Evolutionary conservation across 2,888 invertebrate genomes (phyloP), one percentile per base, ranked within the genome.

Genomic region (Colostygia pectinataria): DNA sequence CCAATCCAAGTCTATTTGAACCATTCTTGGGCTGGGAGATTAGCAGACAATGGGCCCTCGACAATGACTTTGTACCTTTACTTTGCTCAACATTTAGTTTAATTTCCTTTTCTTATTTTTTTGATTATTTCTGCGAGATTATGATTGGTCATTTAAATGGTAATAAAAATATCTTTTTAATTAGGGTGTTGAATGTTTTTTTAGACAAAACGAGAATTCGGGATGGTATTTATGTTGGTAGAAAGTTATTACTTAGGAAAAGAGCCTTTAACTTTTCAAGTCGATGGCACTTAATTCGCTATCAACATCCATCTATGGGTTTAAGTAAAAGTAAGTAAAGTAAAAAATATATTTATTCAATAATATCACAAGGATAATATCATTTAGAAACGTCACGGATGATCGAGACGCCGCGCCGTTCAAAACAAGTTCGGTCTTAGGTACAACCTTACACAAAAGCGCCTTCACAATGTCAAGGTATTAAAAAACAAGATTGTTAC

Each of bases 81-180:
- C 14, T 33, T 34, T 34, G 10, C 31, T 48, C 40, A 46, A 40
- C 36, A 48, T 48, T 54, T 48, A 47, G 45, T 43, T 29, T 25
- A 49, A 67, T 66, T 68, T 66, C 63, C 60, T 65, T 65, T 67
- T 64, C 65, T 53, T 56, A 15, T 65, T 67, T 71, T 65, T 43
- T 54, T 56, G 45, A 41, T 49, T 59, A 48, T 47, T 47, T 52
- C 25, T 40, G 42, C 38, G 38, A 31, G 34, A 44, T 13, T 4
- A 6, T 20, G 18, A 5, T 20, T 20, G 6, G 6, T 23, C 7
- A 34, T 18, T 18, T 18, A 18, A 3, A 18, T 18, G 2, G 18
- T 18, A 18, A n/a, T n/a, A n/a, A n/a, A n/a, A n/a, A n/a, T n/a
- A n/a, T n/a, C n/a, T n/a, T n/a, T n/a, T n/a, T n/a, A n/a, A n/a